phyloP scores from a whole-genome alignment of 1,140 invertebrate genomes.

The Camponotus pennsylvanicus region DNA sequence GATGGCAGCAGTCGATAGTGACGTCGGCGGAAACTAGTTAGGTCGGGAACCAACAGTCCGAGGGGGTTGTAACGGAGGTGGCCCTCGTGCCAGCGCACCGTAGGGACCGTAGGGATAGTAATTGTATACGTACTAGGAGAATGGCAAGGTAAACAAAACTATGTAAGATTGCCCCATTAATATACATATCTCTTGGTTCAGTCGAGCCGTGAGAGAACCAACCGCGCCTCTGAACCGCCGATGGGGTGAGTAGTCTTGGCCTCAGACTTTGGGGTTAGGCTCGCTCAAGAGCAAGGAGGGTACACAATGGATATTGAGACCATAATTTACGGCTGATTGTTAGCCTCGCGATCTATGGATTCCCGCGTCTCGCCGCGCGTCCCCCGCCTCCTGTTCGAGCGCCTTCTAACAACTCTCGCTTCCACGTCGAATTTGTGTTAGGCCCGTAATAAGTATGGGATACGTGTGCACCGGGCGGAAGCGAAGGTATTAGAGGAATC shows the following conservation, averaged over 20 bases:
- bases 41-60: constrained; percentile 19
- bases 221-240: constrained; percentile 53
- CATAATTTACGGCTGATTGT: constrained; percentile 87
- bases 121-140: constrained; percentile 86
- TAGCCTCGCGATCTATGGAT: constrained; percentile 86
- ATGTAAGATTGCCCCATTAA: constrained; percentile 87
- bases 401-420: constrained; percentile 77
- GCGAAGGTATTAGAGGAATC: constrained; percentile 62
- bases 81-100: constrained; percentile 67
- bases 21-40: constrained; percentile 66
- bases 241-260: constrained; percentile 85
- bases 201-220: constrained; percentile 79
- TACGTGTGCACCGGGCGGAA: constrained; percentile 37
- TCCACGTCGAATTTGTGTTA: constrained; percentile 82
- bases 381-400: constrained; percentile 34
- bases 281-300: constrained; percentile 80
- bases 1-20: constrained; percentile 31
- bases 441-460: constrained; percentile 73
- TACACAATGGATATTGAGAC: constrained; percentile 87
- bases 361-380: constrained; percentile 77
- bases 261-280: constrained; percentile 85
- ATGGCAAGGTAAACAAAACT: constrained; percentile 87
- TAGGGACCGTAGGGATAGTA: constrained; percentile 81
- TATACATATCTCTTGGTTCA: constrained; percentile 87
- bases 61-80: constrained; percentile 43